Conservation (phyloP, 2,113 vertebrate species). For the Sterrhoptilus dennistouni region DNA sequence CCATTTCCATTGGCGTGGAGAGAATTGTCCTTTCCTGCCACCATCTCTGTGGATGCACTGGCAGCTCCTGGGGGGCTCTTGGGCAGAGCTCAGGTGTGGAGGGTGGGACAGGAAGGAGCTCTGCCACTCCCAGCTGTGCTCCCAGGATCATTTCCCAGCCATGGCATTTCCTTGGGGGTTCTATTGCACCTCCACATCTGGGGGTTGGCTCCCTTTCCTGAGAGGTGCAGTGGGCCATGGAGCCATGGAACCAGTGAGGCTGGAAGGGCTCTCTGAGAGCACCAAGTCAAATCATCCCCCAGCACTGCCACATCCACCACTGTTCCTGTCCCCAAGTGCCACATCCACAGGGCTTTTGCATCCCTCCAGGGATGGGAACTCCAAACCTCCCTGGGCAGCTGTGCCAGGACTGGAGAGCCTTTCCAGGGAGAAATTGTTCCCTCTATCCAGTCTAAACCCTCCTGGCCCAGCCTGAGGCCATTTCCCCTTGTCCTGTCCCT, state of each 20-base stretch:
- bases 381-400: not conserved
- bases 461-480: not conserved
- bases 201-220: not conserved
- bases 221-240: rapidly evolving
- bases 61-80: rapidly evolving
- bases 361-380: not conserved
- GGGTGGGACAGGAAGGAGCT: not conserved
- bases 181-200: not conserved
- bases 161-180: not conserved
- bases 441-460: not conserved
- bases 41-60: rapidly evolving
- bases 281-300: not conserved
- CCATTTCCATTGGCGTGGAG: rapidly evolving
- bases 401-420: not conserved
- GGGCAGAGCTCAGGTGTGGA: not conserved
- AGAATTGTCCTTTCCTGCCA: not conserved
- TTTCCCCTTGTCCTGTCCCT: not conserved
- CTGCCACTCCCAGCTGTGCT: not conserved
- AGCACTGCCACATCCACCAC: not conserved
- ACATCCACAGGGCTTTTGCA: not conserved
- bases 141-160: too few species aligned
- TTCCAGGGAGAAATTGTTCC: not conserved
- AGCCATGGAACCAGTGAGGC: rapidly evolving
- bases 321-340: not conserved
- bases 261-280: not conserved